phyloP scores from a whole-genome alignment of 2,113 vertebrate species.

The Neodon shergylaensis region DNA sequence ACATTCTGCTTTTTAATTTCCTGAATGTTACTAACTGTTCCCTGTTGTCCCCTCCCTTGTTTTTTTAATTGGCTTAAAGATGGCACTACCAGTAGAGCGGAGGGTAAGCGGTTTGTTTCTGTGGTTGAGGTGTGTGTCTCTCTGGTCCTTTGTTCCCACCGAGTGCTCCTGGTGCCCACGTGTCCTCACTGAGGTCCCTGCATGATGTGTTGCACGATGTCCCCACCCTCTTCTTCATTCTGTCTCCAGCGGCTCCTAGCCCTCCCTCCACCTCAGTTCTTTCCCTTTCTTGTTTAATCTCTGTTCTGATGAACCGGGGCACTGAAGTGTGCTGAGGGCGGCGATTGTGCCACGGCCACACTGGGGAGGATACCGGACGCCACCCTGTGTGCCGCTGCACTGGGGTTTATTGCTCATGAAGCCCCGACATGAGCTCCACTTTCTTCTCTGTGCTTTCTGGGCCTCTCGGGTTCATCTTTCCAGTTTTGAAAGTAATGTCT shows the following conservation, averaged over 20 bases:
- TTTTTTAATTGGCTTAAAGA: conserved; percentile 96
- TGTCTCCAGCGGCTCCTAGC: conserved; percentile 74
- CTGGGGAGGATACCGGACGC: conserved; percentile 61
- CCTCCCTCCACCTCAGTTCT: conserved; percentile 56
- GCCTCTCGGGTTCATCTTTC: conserved; percentile 39
- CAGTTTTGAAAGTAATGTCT: conserved; percentile 60
- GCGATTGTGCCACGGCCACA: background rate
- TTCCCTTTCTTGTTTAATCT: conserved; percentile 46
- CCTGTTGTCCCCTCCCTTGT: conserved; percentile 91
- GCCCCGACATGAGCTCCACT: conserved; percentile 28
- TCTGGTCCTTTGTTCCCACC: conserved; percentile 83
- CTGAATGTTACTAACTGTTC: conserved; percentile 87
- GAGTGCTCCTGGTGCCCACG: conserved; percentile 85
- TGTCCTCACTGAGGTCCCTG: conserved; percentile 87
- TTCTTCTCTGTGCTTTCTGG: conserved; percentile 56
- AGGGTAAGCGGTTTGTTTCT: conserved; percentile 95
- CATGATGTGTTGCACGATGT: conserved; percentile 93
- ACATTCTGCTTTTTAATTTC: conserved; percentile 84
- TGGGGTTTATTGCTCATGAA: conserved; percentile 58
- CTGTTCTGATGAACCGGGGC: conserved; percentile 63
- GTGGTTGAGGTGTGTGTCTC: conserved; percentile 87
- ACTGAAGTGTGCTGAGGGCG: conserved; percentile 17
- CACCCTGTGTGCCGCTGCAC: conserved; percentile 10
- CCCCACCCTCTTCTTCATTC: conserved; percentile 73
- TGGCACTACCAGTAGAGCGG: conserved; percentile 94